Evolutionary conservation across 2,888 invertebrate genomes (phyloP).

Genomic region (Ophioninae sp.): DNA sequence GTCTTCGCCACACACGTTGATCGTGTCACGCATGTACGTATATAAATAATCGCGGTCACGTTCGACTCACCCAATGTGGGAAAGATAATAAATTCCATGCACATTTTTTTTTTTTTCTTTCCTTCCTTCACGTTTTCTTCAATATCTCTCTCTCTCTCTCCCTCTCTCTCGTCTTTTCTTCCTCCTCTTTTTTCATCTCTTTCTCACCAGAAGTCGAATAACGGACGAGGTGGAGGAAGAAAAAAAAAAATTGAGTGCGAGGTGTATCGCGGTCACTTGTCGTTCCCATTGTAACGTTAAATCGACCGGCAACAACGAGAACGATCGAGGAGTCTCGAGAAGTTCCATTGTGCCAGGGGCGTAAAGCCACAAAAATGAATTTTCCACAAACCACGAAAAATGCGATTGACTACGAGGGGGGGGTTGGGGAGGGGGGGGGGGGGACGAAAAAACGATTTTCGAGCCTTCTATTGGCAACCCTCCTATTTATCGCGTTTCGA

Average conservation of each 20-base stretch:
- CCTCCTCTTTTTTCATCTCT: no score
- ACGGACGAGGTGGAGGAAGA: constrained; percentile 48
- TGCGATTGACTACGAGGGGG: constrained; percentile 39
- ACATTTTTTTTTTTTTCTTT: no score
- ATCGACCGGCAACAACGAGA: constrained; percentile 67
- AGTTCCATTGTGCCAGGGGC: constrained; percentile 24
- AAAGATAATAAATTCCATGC: constrained; percentile 27
- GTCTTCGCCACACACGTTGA: constrained; percentile 48
- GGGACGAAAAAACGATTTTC: constrained; percentile 32
- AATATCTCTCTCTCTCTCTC: no score
- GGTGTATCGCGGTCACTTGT: constrained; percentile 75
- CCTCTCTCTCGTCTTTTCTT: no score
- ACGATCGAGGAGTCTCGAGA: constrained; percentile 22
- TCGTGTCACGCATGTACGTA: constrained; percentile 35
- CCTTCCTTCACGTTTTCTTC: no score
- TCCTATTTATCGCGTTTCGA: constrained; percentile 70
- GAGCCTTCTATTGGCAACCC: constrained; percentile 55
- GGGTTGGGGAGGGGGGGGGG: constrained; percentile 23
- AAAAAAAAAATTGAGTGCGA: constrained; percentile 34
- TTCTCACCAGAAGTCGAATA: constrained; percentile 33
- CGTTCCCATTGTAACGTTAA: constrained; percentile 68
- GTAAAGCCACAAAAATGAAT: constrained; percentile 30
- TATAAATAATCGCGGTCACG: constrained; percentile 52
- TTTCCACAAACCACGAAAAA: constrained; percentile 47
- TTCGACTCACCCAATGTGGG: constrained; percentile 13